Evolutionary conservation across 2,888 invertebrate species (phyloP).

Genomic region (Acholoe squamosa): DNA sequence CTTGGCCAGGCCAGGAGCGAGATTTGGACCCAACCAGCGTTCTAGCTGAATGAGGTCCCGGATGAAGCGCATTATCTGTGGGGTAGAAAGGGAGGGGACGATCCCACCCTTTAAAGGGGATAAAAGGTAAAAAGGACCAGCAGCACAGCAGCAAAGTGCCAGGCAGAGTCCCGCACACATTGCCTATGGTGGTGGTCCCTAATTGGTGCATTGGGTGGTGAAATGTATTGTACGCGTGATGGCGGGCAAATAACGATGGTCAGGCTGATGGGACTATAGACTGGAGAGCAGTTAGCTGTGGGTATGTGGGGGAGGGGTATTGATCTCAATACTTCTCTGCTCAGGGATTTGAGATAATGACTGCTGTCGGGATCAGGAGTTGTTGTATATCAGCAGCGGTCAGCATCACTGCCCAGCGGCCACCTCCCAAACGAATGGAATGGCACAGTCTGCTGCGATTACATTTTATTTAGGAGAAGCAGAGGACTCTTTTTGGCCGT

Average conservation of each 20-base stretch:
- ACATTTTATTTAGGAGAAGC: too few relatives aligned
- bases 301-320: too few relatives aligned
- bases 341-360: too few relatives aligned
- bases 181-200: neutral
- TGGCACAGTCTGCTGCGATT: too few relatives aligned
- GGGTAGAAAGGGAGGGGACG: neutral
- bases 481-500: too few relatives aligned
- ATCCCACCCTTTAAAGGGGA: neutral
- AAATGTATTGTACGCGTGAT: conserved; percentile 9
- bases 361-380: too few relatives aligned
- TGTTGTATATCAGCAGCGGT: too few relatives aligned
- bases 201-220: conserved; percentile 12
- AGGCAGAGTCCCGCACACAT: neutral
- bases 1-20: neutral
- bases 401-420: too few relatives aligned
- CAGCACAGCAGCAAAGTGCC: neutral
- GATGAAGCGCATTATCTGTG: conserved; percentile 17
- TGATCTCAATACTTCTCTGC: too few relatives aligned
- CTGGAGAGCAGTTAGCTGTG: neutral
- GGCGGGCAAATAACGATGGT: neutral
- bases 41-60: conserved; percentile 11
- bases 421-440: too few relatives aligned
- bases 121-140: too few relatives aligned
- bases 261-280: neutral
- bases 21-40: neutral